phyloP scores from a whole-genome alignment of 2,113 vertebrate genomes.

The Charadrius vociferus region DNA sequence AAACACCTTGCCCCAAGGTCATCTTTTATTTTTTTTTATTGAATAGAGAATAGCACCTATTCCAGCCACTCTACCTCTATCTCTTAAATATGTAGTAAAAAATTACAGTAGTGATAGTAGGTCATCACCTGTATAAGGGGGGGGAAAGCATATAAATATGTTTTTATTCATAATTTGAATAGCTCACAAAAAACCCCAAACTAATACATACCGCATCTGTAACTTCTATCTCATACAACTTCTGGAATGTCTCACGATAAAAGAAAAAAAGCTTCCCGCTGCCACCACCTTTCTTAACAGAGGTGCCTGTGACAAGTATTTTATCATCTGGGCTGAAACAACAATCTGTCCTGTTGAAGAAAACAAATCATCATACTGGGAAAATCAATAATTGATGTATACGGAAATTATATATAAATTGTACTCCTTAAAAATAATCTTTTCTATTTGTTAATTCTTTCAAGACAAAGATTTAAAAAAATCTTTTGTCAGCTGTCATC shows the following conservation, averaged over 20 bases:
- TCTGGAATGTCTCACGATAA: slow-evolving; percentile 85
- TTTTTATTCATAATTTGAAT: background rate
- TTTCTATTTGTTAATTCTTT: background rate
- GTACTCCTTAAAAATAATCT: background rate
- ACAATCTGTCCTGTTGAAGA: slow-evolving; percentile 89
- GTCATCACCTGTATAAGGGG: background rate
- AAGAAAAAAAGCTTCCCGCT: slow-evolving; percentile 92
- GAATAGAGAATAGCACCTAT: background rate
- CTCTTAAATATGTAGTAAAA: background rate
- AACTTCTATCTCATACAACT: slow-evolving; percentile 91
- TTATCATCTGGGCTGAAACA: slow-evolving; percentile 97
- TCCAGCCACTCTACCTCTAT: background rate
- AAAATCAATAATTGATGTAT: background rate
- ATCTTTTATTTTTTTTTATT: background rate
- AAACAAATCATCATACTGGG: background rate
- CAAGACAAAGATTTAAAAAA: background rate
- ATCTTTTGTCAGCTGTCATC: background rate
- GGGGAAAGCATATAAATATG: background rate
- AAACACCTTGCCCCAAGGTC: background rate
- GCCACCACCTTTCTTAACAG: slow-evolving; percentile 89
- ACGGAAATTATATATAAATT: background rate
- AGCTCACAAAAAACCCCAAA: background rate
- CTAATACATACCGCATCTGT: slow-evolving; percentile 86
- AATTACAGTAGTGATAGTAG: background rate
- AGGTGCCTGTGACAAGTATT: slow-evolving; percentile 91